Percentiles rank a stretch among this genome's conserved stretches.
These are phyloP conservation scores for Thumatha senex DNA, from an alignment of 2,888 invertebrate genomes.

Conservation along the genomic window DNA sequence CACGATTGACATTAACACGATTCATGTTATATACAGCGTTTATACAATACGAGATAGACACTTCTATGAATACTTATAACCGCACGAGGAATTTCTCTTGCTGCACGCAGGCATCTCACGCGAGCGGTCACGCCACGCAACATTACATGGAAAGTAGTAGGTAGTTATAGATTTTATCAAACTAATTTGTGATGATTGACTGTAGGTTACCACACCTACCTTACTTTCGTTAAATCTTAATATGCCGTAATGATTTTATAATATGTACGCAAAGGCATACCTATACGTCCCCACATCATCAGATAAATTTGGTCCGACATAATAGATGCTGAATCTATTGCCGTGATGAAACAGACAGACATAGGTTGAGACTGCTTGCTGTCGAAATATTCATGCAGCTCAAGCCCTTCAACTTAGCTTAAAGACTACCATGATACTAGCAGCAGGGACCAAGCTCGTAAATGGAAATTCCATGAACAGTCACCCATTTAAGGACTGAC, in stretches of 20 bases:
- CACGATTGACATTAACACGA: not conserved
- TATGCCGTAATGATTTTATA: constrained; percentile 22
- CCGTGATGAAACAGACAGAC: too few species aligned
- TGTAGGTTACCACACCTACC: constrained; percentile 11
- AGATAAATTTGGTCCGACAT: too few species aligned
- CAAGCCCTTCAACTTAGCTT: too few species aligned
- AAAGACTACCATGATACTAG: too few species aligned
- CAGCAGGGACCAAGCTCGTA: too few species aligned
- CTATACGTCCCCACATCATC: too few species aligned
- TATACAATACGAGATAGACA: constrained; percentile 17
- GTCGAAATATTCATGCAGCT: too few species aligned
- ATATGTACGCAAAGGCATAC: constrained; percentile 11
- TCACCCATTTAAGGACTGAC: too few species aligned
- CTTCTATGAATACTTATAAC: constrained; percentile 20
- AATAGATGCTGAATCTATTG: too few species aligned
- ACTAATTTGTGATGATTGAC: constrained; percentile 30
- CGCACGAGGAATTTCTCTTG: constrained; percentile 52
- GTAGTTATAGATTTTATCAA: constrained; percentile 32
- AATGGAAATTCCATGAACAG: too few species aligned
- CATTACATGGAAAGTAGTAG: constrained; percentile 46
- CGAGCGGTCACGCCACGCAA: constrained; percentile 54
- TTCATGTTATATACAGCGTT: not conserved
- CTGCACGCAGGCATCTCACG: constrained; percentile 58
- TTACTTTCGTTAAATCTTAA: constrained; percentile 13
- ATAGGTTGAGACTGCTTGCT: too few species aligned